Base-by-base conservation (phyloP, 2,888 invertebrate species). In the Drosophila niveifrons region DNA sequence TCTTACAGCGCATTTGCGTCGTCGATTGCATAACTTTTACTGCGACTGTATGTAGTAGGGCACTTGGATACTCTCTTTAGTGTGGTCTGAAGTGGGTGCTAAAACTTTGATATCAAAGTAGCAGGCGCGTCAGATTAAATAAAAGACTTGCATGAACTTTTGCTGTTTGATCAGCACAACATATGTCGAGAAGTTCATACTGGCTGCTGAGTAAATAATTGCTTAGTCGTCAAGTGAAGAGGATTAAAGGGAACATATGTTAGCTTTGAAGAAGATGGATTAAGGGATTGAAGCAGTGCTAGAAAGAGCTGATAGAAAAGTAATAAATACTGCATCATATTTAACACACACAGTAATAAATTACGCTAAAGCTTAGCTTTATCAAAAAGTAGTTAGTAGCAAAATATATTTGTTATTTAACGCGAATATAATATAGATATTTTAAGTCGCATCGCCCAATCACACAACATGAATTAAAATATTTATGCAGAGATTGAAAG, bases 21-120 rank as follows among this genome's bases (percentile, higher is more conserved):
- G 13, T 28, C 11, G 17, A 17, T 51, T 51, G 51, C 43, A 44
- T 11, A 43, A 43, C 53, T 31, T 55, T 23, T 28, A n/a, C 39
- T 8, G 15, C 2, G 8, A 41, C 39, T 6, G 10, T 31, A 9
- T 6, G 10, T 31, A 9, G 31, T 15, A 41, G 36, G 13, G 39
- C 15, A 15, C 39, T 41, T 15, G n/a, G n/a, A 36, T 36, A n/a
- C 36, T 36, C 36, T 36, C 36, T n/a, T 36, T 36, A 36, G 36
- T 11, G 34, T 4, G 4, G 13, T 39, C 8, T 3, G 39, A 11
- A 36, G 34, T n/a, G 34, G n/a, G 36, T 36, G 36, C 36, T 36
- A 11, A 36, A 36, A 36, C 36, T 36, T 36, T 36, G 34, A 11
- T 10, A 0, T 34, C 11, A 34, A 34, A 34, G 34, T 3, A 34